Base-by-base conservation (phyloP, 1,140 invertebrate species). In the Dryas iulia region DNA sequence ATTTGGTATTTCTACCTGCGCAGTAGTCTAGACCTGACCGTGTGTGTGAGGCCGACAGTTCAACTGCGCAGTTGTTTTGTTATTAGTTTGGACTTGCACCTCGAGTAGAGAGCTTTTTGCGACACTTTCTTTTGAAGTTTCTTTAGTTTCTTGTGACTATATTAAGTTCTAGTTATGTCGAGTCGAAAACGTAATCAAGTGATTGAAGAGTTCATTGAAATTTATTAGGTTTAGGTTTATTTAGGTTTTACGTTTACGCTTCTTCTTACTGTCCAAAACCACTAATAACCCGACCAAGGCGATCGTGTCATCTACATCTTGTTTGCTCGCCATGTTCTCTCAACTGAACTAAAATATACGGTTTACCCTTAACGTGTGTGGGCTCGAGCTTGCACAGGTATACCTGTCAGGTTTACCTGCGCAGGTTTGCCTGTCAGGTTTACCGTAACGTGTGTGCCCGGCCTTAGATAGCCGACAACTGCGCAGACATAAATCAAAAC, bases 191-290 rank as follows among this genome's bases (percentile, higher is more conserved):
- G 18, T 21, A 59, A 59, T 12, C 21, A 59, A 59, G 35, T 47
- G 26, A 26, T 68, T 25, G 58, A 69, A 69, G 58, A 66, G 18
- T 71, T 71, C 54, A 60, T 71, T 8, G 26, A 65, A 54, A 65
- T 69, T 31, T 69, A 65, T 61, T 28, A 8, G n/a, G n/a, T n/a
- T n/a, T n/a, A n/a, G n/a, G n/a, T n/a, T n/a, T n/a, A n/a, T n/a
- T n/a, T n/a, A 54, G 14, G 14, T 54, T 54, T 54, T 54, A 21
- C 53, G 2, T 21, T 54, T 54, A 14, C 10, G 14, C 23, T 54
- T 24, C 53, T 54, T 23, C 1, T 54, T 54, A 2, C 2, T 54
- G 14, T 54, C 23, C 53, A 54, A 54, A 54, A 54, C 23, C 23
- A 54, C 14, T 21, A 21, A 14, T 21, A 54, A 21, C 2, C 53